A percentile compares a stretch with the other conserved stretches of the same genome.
Evolutionary conservation across 2,113 vertebrate species (phyloP).

Genomic region (Macroglossus sobrinus): DNA sequence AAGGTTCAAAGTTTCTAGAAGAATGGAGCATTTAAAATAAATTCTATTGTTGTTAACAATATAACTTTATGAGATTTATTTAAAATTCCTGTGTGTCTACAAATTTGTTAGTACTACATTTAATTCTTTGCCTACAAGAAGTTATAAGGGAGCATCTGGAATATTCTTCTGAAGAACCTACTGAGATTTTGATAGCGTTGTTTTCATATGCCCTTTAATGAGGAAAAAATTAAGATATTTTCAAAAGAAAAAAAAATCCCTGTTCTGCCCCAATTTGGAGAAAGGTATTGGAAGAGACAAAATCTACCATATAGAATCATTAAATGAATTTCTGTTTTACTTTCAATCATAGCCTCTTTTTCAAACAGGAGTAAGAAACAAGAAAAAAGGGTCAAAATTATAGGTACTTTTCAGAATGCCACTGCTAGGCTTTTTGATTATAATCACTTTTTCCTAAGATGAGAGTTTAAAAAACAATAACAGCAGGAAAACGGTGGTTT

Average conservation of each 20-base stretch:
- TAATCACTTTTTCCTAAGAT: conserved; percentile 28
- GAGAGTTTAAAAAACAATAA: background rate
- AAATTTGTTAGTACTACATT: background rate
- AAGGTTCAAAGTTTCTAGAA: background rate
- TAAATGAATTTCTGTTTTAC: background rate
- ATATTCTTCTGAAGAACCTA: background rate
- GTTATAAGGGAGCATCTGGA: background rate
- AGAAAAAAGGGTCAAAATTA: conserved; percentile 48
- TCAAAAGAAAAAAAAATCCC: background rate
- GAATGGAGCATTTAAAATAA: background rate
- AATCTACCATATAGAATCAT: background rate
- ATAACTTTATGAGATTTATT: background rate
- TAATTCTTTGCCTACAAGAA: background rate
- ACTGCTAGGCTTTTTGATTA: conserved; percentile 3
- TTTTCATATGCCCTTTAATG: background rate
- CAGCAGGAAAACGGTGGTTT: background rate
- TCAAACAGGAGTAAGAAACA: conserved; percentile 32
- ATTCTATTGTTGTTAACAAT: background rate
- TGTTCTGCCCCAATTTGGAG: background rate
- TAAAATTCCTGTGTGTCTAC: background rate
- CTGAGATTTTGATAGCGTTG: background rate
- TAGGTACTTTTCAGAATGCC: conserved; percentile 10
- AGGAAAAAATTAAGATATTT: background rate
- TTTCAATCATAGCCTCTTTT: conserved; percentile 29
- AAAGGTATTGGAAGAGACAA: background rate